These are phyloP conservation scores for Keiferia lycopersicella DNA, from an alignment of 2,888 invertebrate species.

Conservation along the genomic window DNA sequence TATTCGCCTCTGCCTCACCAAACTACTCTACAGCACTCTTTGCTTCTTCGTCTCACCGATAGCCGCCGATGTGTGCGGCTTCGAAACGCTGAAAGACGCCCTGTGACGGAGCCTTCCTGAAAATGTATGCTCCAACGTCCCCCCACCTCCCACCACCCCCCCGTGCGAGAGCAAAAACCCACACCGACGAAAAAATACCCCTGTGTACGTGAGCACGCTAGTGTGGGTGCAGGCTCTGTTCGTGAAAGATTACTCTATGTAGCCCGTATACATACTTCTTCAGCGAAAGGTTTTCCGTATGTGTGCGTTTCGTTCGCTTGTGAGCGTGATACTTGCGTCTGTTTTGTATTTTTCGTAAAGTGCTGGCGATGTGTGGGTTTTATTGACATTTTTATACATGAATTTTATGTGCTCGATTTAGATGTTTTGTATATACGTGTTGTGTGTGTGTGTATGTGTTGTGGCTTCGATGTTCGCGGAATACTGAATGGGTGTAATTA, in stretches of 20 bases:
- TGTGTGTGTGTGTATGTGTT: constrained; percentile 56
- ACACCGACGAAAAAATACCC: constrained; percentile 62
- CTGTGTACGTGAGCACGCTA: constrained; percentile 42
- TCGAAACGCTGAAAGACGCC: constrained; percentile 79
- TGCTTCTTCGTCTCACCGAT: constrained; percentile 80
- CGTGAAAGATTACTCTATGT: constrained; percentile 71
- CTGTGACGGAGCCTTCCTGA: constrained; percentile 78
- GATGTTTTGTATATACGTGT: constrained; percentile 55
- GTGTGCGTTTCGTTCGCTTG: constrained; percentile 44
- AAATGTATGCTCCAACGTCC: constrained; percentile 64
- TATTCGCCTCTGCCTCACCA: constrained; percentile 34
- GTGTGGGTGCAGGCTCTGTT: constrained; percentile 49
- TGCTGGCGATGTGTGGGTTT: constrained; percentile 52
- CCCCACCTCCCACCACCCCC: constrained; percentile 45
- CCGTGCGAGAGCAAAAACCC: constrained; percentile 46
- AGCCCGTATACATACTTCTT: constrained; percentile 62
- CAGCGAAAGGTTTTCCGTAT: constrained; percentile 51
- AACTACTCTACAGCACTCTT: constrained; percentile 62
- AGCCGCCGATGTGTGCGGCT: constrained; percentile 76
- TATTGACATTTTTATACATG: constrained; percentile 81
- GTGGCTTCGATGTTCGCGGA: constrained; percentile 65
- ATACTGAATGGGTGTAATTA: constrained; percentile 73
- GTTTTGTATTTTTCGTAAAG: constrained; percentile 47
- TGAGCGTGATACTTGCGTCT: constrained; percentile 39
- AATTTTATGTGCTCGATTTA: constrained; percentile 74